Base-by-base conservation (phyloP, 2,888 invertebrate genomes). In the Micropterix aruncella region DNA sequence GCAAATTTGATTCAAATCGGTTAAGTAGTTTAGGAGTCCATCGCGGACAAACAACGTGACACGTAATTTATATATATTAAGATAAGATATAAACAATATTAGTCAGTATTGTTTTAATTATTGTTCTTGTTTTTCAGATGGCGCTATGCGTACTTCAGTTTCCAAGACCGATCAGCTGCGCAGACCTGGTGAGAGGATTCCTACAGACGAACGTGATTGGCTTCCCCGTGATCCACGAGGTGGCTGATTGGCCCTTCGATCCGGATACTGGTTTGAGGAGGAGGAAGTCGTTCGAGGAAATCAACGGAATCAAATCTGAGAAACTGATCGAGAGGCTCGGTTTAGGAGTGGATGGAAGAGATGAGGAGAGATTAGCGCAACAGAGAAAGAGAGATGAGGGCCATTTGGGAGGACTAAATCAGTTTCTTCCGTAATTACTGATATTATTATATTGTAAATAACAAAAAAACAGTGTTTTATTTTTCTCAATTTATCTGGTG, bases 271-370 rank as follows among this genome's bases (percentile, higher is more conserved):
- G 77, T 1, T 55, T 68, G 47, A 67, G 75, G 48, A 67, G 80
- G 44, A 66, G 79, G 39, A 70, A 62, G 42, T 71, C 72, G 47
- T 83, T 78, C 54, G 73, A 77, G 48, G 71, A 68, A 47, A 53
- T 77, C 2, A 75, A 83, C 54, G 83, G 83, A 1, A 65, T 66
- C 47, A 71, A 73, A 48, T 82, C 79, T 2, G 77, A 75, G 47
- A 71, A 70, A 45, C 63, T 80, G 7, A 81, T 83, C 4, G 79
- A 79, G 53, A 66, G 77, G 49, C 54, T 82, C 4, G 83, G 82
- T 0, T 60, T 79, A 45, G 82, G 82, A n/a, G 61, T 68, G 15
- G 80, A 80, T 56, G 81, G 80, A 1, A 67, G 63, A n/a, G 73
- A 74, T 27, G 63, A 72, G 18, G 69, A 75, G 50, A 61, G 79